Percentiles rank a stretch among this genome's conserved stretches.
Evolutionary conservation across 2,113 vertebrate genomes (phyloP).

Genomic region (Aegithalos caudatus): DNA sequence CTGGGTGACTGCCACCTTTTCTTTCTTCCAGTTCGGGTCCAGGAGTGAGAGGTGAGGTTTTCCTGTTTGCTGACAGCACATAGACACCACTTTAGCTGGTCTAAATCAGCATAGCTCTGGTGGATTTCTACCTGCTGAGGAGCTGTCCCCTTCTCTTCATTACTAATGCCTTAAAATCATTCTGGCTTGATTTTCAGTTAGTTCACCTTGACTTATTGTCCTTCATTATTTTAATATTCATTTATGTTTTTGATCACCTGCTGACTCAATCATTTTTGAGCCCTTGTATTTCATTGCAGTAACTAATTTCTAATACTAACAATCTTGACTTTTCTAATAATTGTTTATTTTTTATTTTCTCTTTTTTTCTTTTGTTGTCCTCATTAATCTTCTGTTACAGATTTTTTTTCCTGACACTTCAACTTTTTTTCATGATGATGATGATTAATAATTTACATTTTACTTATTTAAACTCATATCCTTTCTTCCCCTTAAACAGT

Average conservation of each 20-base stretch:
- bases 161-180: conserved; percentile 45
- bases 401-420: neutral
- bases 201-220: conserved; percentile 64
- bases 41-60: neutral
- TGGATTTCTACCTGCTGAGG: conserved; percentile 52
- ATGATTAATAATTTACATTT: conserved; percentile 50
- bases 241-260: conserved; percentile 56
- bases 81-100: neutral
- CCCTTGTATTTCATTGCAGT: conserved; percentile 3
- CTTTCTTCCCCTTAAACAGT: neutral
- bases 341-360: conserved; percentile 37
- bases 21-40: neutral
- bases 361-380: conserved; percentile 12
- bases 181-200: conserved; percentile 54
- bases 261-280: conserved; percentile 58
- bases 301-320: conserved; percentile 37
- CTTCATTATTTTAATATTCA: conserved; percentile 62
- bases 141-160: conserved; percentile 25
- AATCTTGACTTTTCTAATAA: conserved; percentile 33
- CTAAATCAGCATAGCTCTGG: neutral
- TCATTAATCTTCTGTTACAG: conserved; percentile 20
- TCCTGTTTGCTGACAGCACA: neutral
- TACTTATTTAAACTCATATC: neutral
- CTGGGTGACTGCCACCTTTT: neutral
- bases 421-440: neutral